Evolutionary conservation across 2,888 invertebrate species (phyloP).

Genomic region (Microchrysa polita): DNA sequence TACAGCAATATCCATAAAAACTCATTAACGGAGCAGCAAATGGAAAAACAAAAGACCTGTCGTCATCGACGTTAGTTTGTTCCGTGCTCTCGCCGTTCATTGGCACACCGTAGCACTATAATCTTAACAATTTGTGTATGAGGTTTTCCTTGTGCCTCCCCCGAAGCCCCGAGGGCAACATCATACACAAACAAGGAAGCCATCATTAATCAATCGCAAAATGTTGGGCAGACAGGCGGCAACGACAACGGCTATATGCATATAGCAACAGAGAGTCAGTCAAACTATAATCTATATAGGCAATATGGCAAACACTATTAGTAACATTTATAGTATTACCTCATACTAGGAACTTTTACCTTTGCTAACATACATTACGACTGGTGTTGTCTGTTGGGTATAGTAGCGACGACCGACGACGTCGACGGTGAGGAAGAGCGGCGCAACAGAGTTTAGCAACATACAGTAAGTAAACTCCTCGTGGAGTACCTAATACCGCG

Average conservation of each 20-base stretch:
- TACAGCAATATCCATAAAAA: no score
- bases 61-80: no score
- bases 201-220: slow-evolving; percentile 39
- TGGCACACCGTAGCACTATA: no score
- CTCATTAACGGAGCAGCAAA: no score
- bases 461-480: not conserved
- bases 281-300: slow-evolving; percentile 17
- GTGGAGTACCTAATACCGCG: slow-evolving; percentile 6
- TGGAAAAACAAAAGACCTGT: no score
- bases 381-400: not conserved
- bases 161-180: slow-evolving; percentile 1
- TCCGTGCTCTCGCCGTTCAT: no score
- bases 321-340: slow-evolving; percentile 33
- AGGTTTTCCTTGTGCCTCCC: not conserved
- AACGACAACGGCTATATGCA: not conserved
- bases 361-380: slow-evolving; percentile 11
- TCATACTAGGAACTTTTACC: slow-evolving; percentile 40
- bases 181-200: slow-evolving; percentile 36
- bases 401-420: no score
- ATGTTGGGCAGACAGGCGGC: slow-evolving; percentile 13
- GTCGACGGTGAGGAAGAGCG: not conserved
- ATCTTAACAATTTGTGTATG: no score
- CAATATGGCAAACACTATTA: slow-evolving; percentile 24
- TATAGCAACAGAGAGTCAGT: no score
- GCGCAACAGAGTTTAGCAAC: not conserved